phyloP scores from a whole-genome alignment of 2,888 invertebrate species.

The Aporophyla lueneburgensis region DNA sequence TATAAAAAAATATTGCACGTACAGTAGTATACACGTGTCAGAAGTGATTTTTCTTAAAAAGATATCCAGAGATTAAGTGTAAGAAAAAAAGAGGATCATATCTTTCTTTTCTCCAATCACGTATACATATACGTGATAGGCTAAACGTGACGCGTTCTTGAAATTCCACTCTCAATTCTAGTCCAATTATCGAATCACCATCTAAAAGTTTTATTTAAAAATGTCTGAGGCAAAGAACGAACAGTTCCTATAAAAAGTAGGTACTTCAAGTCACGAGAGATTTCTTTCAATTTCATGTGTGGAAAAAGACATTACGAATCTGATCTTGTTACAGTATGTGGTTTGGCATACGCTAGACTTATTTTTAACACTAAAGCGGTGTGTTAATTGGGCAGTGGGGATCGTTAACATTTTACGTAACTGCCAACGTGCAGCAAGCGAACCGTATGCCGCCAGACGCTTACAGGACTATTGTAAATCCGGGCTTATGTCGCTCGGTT shows the following conservation, averaged over 20 bases:
- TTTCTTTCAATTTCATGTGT: neutral
- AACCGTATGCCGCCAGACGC: neutral
- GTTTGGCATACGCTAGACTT: neutral
- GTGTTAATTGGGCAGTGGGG: constrained; percentile 40
- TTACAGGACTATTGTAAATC: constrained; percentile 21
- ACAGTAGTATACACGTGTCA: neutral
- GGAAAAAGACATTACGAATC: neutral
- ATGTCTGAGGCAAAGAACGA: neutral
- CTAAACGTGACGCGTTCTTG: neutral
- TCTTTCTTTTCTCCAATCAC: neutral
- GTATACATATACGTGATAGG: too few relatives aligned
- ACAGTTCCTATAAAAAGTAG: neutral
- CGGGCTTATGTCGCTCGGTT: constrained; percentile 13
- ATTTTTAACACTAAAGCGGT: constrained; percentile 12
- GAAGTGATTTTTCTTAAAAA: neutral
- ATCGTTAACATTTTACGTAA: constrained; percentile 45
- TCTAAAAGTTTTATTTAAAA: neutral
- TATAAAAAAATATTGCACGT: neutral
- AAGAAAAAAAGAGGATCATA: neutral
- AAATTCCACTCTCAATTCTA: neutral
- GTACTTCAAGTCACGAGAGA: neutral
- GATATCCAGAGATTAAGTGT: too few relatives aligned
- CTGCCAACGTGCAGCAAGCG: constrained; percentile 22
- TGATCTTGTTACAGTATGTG: constrained; percentile 2
- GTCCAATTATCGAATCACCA: neutral